These are phyloP conservation scores for Aphis craccivora DNA, from an alignment of 1,140 invertebrate genomes.

Conservation along the genomic window DNA sequence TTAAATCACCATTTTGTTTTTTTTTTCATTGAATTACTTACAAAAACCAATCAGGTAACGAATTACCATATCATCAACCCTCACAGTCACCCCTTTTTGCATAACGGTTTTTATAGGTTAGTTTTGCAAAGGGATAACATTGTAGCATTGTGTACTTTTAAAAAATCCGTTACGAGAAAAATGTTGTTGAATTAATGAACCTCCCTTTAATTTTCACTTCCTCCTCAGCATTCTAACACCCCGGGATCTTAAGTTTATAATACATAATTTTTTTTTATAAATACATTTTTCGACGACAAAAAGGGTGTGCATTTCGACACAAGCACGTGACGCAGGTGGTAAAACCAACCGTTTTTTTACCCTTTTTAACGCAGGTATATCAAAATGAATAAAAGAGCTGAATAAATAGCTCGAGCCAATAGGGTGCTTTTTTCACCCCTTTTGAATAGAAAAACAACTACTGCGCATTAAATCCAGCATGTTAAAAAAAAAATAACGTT, in stretches of 20 bases:
- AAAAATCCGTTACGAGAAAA: conserved; percentile 52
- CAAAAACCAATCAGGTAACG: conserved; percentile 44
- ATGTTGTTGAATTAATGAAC: conserved; percentile 35
- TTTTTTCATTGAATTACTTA: neutral
- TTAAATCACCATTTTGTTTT: conserved; percentile 40
- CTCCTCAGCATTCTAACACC: neutral
- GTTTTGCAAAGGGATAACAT: neutral
- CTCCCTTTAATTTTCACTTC: conserved; percentile 42
- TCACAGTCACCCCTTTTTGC: conserved; percentile 49
- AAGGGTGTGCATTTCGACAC: conserved; percentile 55
- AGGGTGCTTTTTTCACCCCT: conserved; percentile 31
- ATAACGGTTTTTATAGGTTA: conserved; percentile 57
- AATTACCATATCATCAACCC: conserved; percentile 52
- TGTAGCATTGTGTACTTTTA: neutral
- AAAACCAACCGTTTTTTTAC: conserved; percentile 48
- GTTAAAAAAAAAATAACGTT: conserved; percentile 31
- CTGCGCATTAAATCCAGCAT: conserved; percentile 29
- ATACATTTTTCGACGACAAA: conserved; percentile 46
- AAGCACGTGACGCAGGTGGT: conserved; percentile 55
- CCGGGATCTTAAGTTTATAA: conserved; percentile 39
- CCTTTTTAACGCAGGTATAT: conserved; percentile 49
- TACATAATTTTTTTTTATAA: conserved; percentile 29
- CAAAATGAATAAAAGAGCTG: conserved; percentile 51
- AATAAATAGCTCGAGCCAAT: conserved; percentile 58
- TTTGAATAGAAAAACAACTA: conserved; percentile 43